A percentile compares a stretch with the other conserved stretches of the same genome.
These are phyloP conservation scores for Protula sp. DNA, from an alignment of 2,888 invertebrate species.

Conservation along the genomic window DNA sequence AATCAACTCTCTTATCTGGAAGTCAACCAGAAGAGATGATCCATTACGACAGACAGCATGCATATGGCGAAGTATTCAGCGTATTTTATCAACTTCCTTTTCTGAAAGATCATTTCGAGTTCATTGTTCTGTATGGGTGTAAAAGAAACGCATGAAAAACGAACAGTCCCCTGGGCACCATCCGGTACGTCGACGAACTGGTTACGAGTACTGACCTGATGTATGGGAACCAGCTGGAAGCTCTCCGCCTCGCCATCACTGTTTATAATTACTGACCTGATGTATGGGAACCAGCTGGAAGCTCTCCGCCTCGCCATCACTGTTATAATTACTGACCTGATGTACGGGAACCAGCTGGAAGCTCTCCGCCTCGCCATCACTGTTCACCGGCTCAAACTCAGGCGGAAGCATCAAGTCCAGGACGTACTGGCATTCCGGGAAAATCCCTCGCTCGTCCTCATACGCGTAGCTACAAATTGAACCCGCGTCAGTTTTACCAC, in stretches of 20 bases:
- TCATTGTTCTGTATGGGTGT: too few relatives aligned
- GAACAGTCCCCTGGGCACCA: too few relatives aligned
- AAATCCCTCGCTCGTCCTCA: conserved; percentile 86
- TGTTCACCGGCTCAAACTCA: conserved; percentile 85
- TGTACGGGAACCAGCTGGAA: conserved; percentile 77
- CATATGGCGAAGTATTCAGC: too few relatives aligned
- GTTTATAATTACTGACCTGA: conserved; percentile 84
- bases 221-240: conserved; percentile 77
- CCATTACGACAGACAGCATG: too few relatives aligned
- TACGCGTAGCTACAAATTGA: conserved; percentile 69
- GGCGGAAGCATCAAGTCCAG: conserved; percentile 85
- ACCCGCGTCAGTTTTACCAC: too few relatives aligned
- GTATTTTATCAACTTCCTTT: too few relatives aligned
- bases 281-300: conserved; percentile 77
- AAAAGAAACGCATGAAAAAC: too few relatives aligned
- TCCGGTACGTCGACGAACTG: too few relatives aligned
- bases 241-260: conserved; percentile 90
- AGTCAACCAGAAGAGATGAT: conserved; percentile 9
- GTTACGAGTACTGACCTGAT: too few relatives aligned
- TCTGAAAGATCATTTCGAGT: too few relatives aligned
- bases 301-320: conserved; percentile 88
- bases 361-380: conserved; percentile 88
- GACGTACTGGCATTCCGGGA: conserved; percentile 90
- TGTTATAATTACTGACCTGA: conserved; percentile 68
- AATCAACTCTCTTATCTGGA: conserved; percentile 62